These are phyloP conservation scores for Zaprionus vittiger DNA, from an alignment of 1,140 invertebrate species.

Conservation along the genomic window DNA sequence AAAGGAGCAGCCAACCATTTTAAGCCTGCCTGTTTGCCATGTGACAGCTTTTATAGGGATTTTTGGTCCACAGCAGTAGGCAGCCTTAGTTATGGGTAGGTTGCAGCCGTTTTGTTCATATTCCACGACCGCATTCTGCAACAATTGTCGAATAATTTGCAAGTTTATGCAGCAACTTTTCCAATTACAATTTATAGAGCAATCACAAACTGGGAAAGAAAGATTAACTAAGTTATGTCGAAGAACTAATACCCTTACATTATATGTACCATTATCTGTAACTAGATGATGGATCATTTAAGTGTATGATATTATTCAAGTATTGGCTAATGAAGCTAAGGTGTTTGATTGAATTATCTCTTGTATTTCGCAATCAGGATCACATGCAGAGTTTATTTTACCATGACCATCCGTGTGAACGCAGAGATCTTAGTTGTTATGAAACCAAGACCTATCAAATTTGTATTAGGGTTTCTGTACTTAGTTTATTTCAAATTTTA, in stretches of 20 bases:
- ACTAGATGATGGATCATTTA: too few relatives aligned
- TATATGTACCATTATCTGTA: too few relatives aligned
- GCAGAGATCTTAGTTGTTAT: too few relatives aligned
- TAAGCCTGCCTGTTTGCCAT: slow-evolving; percentile 23
- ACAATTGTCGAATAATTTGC: slow-evolving; percentile 35
- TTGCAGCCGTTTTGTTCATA: background rate
- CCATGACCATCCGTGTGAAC: too few relatives aligned
- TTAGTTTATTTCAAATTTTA: too few relatives aligned
- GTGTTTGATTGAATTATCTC: too few relatives aligned
- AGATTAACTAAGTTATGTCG: background rate
- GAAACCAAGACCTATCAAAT: too few relatives aligned
- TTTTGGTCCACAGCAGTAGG: background rate
- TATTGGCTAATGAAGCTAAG: too few relatives aligned
- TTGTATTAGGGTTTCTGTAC: too few relatives aligned
- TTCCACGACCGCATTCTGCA: slow-evolving; percentile 6
- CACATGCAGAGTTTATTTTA: too few relatives aligned
- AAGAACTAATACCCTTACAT: background rate
- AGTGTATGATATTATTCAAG: too few relatives aligned
- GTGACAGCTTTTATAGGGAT: slow-evolving; percentile 21
- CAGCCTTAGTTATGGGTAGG: slow-evolving; percentile 8
- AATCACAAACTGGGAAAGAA: background rate
- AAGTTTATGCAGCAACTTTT: slow-evolving; percentile 42
- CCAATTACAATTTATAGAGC: slow-evolving; percentile 37
- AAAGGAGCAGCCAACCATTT: slow-evolving; percentile 36
- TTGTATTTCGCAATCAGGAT: too few relatives aligned